Evolutionary conservation across 2,797 vertebrate genomes (phyloP).

Genomic region (Pogonophryne albipinna): DNA sequence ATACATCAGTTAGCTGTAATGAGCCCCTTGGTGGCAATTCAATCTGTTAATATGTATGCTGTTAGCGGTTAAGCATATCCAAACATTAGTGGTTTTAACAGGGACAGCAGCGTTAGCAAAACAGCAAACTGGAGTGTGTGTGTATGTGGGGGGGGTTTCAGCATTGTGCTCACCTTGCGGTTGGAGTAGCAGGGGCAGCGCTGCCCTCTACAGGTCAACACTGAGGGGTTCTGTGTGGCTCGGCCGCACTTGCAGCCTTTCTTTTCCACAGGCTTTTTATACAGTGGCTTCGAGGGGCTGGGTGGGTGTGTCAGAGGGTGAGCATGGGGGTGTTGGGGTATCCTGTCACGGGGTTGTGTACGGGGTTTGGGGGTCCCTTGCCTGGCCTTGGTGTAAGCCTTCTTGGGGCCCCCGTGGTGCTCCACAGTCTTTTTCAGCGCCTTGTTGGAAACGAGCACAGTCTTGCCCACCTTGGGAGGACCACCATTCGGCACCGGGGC

Average conservation of each 20-base stretch:
- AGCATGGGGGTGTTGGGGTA: slow-evolving; percentile 86
- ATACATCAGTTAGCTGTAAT: neutral
- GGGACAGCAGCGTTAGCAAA: neutral
- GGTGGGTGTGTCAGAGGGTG: slow-evolving; percentile 88
- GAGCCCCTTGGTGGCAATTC: neutral
- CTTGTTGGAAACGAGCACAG: slow-evolving; percentile 92
- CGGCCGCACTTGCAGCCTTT: slow-evolving; percentile 99
- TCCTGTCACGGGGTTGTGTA: slow-evolving; percentile 92
- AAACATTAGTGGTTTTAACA: neutral
- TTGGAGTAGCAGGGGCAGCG: slow-evolving; percentile 99
- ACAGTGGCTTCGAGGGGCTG: slow-evolving; percentile 97
- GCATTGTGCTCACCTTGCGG: slow-evolving; percentile 87
- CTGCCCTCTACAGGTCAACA: slow-evolving; percentile 99
- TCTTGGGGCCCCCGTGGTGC: slow-evolving; percentile 92
- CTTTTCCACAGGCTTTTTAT: slow-evolving; percentile 99
- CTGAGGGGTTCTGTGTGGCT: slow-evolving; percentile 99
- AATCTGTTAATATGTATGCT: neutral
- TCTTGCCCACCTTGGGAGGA: slow-evolving; percentile 93
- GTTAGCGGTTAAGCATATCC: neutral
- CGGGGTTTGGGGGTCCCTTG: slow-evolving; percentile 94
- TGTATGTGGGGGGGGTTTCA: no score
- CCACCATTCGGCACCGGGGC: slow-evolving; percentile 94
- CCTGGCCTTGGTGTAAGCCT: slow-evolving; percentile 94
- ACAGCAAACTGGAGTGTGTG: neutral
- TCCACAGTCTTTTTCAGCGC: slow-evolving; percentile 94